phyloP scores from a whole-genome alignment of 2,888 invertebrate genomes.

The Anagyrus pseudococci region DNA sequence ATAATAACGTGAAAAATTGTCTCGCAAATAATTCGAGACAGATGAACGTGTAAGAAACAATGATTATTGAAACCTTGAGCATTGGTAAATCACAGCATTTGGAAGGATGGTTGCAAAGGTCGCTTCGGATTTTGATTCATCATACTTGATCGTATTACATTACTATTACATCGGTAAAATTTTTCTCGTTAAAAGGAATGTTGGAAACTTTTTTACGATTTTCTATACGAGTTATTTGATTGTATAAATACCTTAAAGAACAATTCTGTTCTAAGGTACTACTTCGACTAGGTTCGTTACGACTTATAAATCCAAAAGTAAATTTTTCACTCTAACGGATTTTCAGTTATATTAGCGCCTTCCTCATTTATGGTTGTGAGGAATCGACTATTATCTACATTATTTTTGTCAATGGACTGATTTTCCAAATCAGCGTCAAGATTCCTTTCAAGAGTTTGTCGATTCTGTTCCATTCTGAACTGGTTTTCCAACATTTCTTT shows the following conservation, averaged over 20 bases:
- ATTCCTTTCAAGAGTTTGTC: constrained; percentile 46
- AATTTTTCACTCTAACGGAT: constrained; percentile 45
- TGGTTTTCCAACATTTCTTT: constrained; percentile 43
- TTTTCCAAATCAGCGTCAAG: constrained; percentile 39
- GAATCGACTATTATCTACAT: constrained; percentile 41
- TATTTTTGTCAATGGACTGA: constrained; percentile 30
- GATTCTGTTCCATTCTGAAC: constrained; percentile 45
- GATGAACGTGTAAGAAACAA: constrained; percentile 27
- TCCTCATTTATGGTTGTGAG: constrained; percentile 54
- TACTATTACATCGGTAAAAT: not conserved
- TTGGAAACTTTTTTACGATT: constrained; percentile 21
- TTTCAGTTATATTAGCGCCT: constrained; percentile 45
- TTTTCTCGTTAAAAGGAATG: constrained; percentile 16
- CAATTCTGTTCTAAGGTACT: constrained; percentile 23
- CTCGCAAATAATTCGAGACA: constrained; percentile 29
- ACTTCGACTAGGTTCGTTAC: constrained; percentile 43
- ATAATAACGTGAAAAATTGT: constrained; percentile 27
- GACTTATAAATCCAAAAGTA: constrained; percentile 32
- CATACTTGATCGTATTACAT: constrained; percentile 11
- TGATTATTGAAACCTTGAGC: constrained; percentile 37
- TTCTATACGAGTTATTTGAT: constrained; percentile 5
- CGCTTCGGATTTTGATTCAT: constrained; percentile 18
- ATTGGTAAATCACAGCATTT: constrained; percentile 43
- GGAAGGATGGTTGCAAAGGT: constrained; percentile 43
- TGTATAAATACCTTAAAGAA: constrained; percentile 23